Evolutionary conservation across 2,113 vertebrate species (phyloP).

Genomic region (Xerus inauris): DNA sequence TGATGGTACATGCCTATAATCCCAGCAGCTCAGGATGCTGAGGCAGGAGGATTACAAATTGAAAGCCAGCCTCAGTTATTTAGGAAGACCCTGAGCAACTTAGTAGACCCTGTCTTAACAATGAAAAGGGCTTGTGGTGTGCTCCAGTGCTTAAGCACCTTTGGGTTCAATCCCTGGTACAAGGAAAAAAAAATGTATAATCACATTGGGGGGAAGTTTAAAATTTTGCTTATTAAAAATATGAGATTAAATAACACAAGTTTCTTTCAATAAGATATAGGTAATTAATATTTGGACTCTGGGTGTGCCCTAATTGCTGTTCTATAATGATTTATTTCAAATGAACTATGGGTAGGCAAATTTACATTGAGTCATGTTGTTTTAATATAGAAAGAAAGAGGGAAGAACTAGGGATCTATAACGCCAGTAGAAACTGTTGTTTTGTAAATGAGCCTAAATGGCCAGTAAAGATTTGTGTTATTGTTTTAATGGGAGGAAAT

Average conservation of each 20-base stretch:
- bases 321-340: background rate
- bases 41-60: too few species aligned
- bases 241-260: background rate
- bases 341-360: background rate
- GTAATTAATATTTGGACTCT: background rate
- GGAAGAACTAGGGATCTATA: background rate
- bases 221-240: background rate
- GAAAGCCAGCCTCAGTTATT: too few species aligned
- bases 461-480: conserved; percentile 31
- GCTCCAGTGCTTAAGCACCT: too few species aligned
- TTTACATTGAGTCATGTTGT: conserved; percentile 6
- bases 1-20: too few species aligned
- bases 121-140: too few species aligned
- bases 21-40: too few species aligned
- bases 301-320: background rate
- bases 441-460: conserved; percentile 30
- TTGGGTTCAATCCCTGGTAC: too few species aligned
- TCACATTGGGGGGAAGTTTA: background rate
- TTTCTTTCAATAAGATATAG: background rate
- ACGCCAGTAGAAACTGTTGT: background rate
- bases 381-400: background rate
- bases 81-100: too few species aligned
- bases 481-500: conserved; percentile 61
- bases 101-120: too few species aligned
- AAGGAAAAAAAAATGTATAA: background rate